Base-by-base conservation (phyloP, 2,113 vertebrate genomes). In the Illadopsis cleaveri region DNA sequence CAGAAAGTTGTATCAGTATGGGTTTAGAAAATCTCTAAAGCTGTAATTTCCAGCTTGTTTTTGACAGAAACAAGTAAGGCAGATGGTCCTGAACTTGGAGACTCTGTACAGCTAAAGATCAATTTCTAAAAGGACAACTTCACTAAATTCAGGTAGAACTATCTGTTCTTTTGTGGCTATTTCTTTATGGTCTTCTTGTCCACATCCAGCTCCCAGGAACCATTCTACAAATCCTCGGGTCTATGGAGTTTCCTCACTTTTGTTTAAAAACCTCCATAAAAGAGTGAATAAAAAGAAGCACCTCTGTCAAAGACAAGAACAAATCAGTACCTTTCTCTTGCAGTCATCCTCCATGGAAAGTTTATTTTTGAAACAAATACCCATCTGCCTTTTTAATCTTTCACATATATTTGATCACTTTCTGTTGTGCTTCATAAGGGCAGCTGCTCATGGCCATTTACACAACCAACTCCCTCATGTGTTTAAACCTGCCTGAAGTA, bases 401-500 rank as follows among this genome's bases (percentile, higher is more conserved):
- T 90, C 66, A 71, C 54, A 84, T 12, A 16, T 30, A 89, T 65
- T 87, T 82, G 73, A 75, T 75, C 1, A 15, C 54, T 81, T 93
- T 95, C 84, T 94, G 86, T 90, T 86, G 58, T 35, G 40, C 76
- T 92, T 94, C 42, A 15, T 14, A 84, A 78, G 64, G 71, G 80
- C 88, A 93, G 82, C 50, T 90, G 94, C 77, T 86, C 73, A 69
- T 80, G 25, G 27, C 11, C 82, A 89, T 84, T 93, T 90, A 82
- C 71, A 92, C 66, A 90, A 81, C 69, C 42, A 80, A 86, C 68
- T 88, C 15, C 3, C 37, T 91, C 54, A 83, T 73, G 81, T 86
- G 96, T 82, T 79, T 90, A 89, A 96, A 96, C 94, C 35, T 94
- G 97, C 86, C 84, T 92, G 60, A 73, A 96, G 89, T 47, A 12